A percentile compares a stretch with the other conserved stretches of the same genome.
Conservation (phyloP, 2,888 invertebrate genomes). For the Tortrix viridana region DNA sequence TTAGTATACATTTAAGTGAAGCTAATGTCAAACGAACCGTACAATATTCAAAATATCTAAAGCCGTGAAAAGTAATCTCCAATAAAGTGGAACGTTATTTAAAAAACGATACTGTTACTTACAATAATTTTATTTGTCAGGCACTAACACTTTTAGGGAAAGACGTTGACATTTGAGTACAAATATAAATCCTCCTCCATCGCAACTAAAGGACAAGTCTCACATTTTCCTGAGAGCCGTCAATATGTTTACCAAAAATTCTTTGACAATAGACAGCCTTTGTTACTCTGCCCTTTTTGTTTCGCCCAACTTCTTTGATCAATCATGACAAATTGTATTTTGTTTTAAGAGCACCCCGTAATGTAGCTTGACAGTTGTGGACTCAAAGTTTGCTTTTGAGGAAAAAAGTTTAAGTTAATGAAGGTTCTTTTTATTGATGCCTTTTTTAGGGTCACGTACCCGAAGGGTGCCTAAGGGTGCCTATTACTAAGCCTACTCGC, state of each 20-base stretch:
- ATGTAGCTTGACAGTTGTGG: conserved; percentile 72
- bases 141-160: conserved; percentile 14
- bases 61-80: background rate
- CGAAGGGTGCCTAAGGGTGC: too few relatives aligned
- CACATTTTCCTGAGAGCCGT: conserved; percentile 36
- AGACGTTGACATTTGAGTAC: conserved; percentile 26
- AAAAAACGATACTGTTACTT: too few relatives aligned
- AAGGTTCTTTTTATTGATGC: conserved; percentile 38
- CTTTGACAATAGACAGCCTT: conserved; percentile 58
- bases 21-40: background rate
- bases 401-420: conserved; percentile 66
- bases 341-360: conserved; percentile 69
- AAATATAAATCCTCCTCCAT: conserved; percentile 29
- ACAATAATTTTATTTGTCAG: background rate
- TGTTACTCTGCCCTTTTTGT: conserved; percentile 64
- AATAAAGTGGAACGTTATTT: too few relatives aligned
- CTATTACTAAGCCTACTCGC: too few relatives aligned
- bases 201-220: conserved; percentile 29
- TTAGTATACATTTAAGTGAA: conserved; percentile 1
- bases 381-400: conserved; percentile 62
- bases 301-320: conserved; percentile 75
- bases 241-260: conserved; percentile 49
- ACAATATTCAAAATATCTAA: background rate
- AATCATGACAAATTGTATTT: conserved; percentile 81
- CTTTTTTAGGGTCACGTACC: too few relatives aligned